These are phyloP conservation scores for Homarus americanus DNA, from an alignment of 1,140 invertebrate species.

Conservation along the genomic window DNA sequence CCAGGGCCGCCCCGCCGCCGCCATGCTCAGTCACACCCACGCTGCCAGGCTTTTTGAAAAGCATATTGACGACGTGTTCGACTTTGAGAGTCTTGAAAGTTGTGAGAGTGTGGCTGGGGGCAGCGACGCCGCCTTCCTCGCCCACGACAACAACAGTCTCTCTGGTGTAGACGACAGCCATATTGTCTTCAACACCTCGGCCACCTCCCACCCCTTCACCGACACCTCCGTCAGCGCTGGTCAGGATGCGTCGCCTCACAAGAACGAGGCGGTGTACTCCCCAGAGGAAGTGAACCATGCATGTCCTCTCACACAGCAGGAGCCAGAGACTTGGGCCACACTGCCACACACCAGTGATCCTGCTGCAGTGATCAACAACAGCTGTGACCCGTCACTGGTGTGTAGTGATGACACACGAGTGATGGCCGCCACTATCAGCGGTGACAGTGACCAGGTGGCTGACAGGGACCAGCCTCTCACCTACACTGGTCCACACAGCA, in stretches of 20 bases:
- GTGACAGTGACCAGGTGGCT: background rate
- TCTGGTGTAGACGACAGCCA: constrained; percentile 10
- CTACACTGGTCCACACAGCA: constrained; percentile 18
- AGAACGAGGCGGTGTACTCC: background rate
- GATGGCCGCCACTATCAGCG: too few species aligned
- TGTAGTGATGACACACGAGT: background rate
- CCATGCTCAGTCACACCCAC: constrained; percentile 31
- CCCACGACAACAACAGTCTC: background rate
- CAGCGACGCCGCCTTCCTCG: background rate
- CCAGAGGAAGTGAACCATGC: background rate
- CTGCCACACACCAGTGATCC: background rate
- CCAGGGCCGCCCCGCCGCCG: background rate
- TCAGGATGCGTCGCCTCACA: background rate
- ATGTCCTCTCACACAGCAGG: background rate
- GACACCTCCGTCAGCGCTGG: background rate
- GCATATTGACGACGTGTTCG: constrained; percentile 59
- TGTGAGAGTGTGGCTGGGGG: constrained; percentile 51
- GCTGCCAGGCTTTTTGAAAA: constrained; percentile 29
- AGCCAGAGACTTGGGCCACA: too few species aligned
- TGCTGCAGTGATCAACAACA: background rate
- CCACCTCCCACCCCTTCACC: constrained; percentile 54
- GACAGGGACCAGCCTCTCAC: background rate
- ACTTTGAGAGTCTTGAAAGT: constrained; percentile 58
- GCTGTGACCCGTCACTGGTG: too few species aligned
- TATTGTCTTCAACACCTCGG: constrained; percentile 55